Evolutionary conservation across 2,797 vertebrate species (phyloP).

Genomic region (Pogoniulus pusillus): DNA sequence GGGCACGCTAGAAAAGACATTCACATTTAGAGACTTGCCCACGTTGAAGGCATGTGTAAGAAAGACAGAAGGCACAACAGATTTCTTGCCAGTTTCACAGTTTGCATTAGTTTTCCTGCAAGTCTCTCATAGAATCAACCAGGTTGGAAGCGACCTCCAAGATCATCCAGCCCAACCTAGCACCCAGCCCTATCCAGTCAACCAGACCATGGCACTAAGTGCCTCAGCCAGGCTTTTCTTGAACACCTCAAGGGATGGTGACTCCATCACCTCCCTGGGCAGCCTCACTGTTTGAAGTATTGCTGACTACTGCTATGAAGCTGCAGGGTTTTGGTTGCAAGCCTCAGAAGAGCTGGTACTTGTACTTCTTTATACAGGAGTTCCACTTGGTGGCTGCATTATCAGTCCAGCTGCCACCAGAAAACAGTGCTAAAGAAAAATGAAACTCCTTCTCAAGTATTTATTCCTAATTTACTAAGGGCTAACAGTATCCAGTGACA

Average conservation of each 20-base stretch:
- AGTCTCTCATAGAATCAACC: no score
- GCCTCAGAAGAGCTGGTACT: constrained; percentile 29
- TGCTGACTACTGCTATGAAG: constrained; percentile 11
- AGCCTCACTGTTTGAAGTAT: constrained; percentile 41
- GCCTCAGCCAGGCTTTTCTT: no score
- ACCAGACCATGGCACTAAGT: no score
- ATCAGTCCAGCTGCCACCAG: constrained; percentile 23
- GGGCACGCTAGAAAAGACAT: neutral
- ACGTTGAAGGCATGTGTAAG: neutral
- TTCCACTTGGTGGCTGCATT: neutral
- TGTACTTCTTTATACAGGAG: constrained; percentile 28
- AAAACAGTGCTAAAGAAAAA: constrained; percentile 36
- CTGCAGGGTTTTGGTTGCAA: constrained; percentile 45
- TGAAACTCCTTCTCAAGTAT: constrained; percentile 35
- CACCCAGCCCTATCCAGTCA: no score
- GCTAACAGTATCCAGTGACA: constrained; percentile 19
- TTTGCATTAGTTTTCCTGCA: neutral
- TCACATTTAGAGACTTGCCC: neutral
- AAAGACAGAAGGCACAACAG: neutral
- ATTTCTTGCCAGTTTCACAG: neutral
- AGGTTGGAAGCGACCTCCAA: no score
- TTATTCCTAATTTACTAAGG: constrained; percentile 48
- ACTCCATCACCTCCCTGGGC: no score
- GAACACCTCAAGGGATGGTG: no score
- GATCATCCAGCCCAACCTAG: no score